These are phyloP conservation scores for Theocolax elegans DNA, from an alignment of 1,140 invertebrate genomes.

Conservation along the genomic window DNA sequence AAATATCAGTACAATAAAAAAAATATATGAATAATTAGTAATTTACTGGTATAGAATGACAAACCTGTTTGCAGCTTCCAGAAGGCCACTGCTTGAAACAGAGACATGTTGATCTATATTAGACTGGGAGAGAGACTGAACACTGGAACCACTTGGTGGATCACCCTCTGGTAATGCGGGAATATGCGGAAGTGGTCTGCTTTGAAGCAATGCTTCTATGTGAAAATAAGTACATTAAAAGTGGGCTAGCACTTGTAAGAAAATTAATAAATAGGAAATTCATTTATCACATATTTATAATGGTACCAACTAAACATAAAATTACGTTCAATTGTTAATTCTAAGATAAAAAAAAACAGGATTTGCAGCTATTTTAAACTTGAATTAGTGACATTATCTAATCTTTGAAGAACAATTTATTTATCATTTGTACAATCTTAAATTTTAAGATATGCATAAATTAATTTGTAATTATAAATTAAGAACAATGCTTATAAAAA, in stretches of 20 bases:
- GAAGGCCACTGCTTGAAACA: conserved; percentile 59
- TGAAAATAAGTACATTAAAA: conserved; percentile 13
- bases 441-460: not conserved
- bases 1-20: not conserved
- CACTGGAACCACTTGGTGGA: conserved; percentile 66
- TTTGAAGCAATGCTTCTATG: conserved; percentile 92
- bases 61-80: conserved; percentile 65
- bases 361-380: not conserved
- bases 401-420: not conserved
- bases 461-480: too few relatives aligned
- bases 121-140: conserved; percentile 61
- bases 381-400: conserved; percentile 2
- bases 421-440: not conserved
- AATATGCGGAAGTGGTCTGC: conserved; percentile 89
- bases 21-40: not conserved
- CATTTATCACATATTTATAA: not conserved
- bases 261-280: too few relatives aligned
- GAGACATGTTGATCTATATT: conserved; percentile 62
- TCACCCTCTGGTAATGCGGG: conserved; percentile 79
- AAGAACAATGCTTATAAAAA: too few relatives aligned
- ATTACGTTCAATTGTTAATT: not conserved
- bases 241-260: too few relatives aligned
- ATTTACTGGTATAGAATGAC: conserved; percentile 1
- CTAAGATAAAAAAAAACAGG: not conserved
- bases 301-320: not conserved